These are phyloP conservation scores for Cinclus mexicanus DNA, from an alignment of 2,113 vertebrate species.

Conservation along the genomic window DNA sequence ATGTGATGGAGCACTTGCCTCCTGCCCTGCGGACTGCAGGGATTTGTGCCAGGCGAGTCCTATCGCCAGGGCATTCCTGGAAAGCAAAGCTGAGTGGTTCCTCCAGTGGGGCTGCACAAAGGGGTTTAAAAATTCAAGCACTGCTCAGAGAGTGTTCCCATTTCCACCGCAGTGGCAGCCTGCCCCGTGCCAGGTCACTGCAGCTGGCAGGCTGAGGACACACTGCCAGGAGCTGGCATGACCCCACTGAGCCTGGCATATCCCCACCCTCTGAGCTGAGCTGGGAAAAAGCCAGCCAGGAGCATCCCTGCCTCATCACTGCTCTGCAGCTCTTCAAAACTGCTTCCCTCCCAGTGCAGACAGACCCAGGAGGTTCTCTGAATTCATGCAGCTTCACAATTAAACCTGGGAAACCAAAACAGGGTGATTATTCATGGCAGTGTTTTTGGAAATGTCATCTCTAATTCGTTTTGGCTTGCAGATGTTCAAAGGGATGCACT, in stretches of 20 bases:
- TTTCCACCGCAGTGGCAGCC: rapidly evolving
- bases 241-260: background rate
- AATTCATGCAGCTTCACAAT: conserved; percentile 36
- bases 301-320: background rate
- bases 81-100: background rate
- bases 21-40: rapidly evolving
- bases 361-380: conserved; percentile 5
- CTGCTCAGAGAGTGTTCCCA: background rate
- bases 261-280: background rate
- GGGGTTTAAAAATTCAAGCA: background rate
- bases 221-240: background rate
- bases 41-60: background rate
- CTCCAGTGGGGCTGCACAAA: background rate
- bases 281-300: background rate
- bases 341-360: background rate
- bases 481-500: background rate
- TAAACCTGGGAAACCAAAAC: conserved; percentile 26
- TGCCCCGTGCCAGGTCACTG: rapidly evolving
- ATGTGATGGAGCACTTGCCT: rapidly evolving
- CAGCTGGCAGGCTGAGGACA: background rate
- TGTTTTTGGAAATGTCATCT: background rate
- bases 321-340: background rate
- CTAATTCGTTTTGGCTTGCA: conserved; percentile 9
- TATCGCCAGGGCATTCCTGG: background rate
- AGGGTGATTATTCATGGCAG: background rate